A percentile compares a stretch with the other conserved stretches of the same genome.
Evolutionary conservation across 1,140 invertebrate genomes (phyloP).

Genomic region (Dendrolimus kikuchii): DNA sequence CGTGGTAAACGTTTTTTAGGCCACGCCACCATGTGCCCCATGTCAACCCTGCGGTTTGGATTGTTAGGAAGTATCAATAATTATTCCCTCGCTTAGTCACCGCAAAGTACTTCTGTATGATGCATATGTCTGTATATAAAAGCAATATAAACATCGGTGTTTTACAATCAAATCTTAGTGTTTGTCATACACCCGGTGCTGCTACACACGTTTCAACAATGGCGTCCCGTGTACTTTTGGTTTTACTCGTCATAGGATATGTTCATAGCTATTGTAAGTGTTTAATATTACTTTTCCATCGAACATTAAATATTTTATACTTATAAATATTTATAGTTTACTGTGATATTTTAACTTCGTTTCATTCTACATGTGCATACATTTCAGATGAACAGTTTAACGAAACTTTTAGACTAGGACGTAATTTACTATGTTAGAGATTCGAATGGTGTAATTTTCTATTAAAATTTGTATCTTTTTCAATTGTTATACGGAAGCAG

Average conservation of each 20-base stretch:
- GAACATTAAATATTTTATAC: too few species aligned
- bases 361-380: too few species aligned
- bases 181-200: not conserved
- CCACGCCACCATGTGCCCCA: too few species aligned
- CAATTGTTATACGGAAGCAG: too few species aligned
- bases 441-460: too few species aligned
- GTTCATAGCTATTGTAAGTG: slow-evolving; percentile 3
- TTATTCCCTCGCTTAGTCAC: slow-evolving; percentile 4
- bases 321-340: too few species aligned
- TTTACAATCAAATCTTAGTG: slow-evolving; percentile 5
- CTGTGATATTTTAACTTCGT: too few species aligned
- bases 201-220: slow-evolving; percentile 5
- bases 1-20: not conserved
- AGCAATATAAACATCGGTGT: slow-evolving; percentile 2
- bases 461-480: too few species aligned
- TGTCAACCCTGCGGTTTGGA: too few species aligned
- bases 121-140: slow-evolving; percentile 3
- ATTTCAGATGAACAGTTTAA: too few species aligned
- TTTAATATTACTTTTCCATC: not conserved
- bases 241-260: slow-evolving; percentile 1
- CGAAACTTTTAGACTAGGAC: too few species aligned
- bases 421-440: too few species aligned
- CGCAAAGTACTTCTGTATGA: not conserved
- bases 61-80: not conserved
- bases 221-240: slow-evolving; percentile 1